These are phyloP conservation scores for Phaethornis superciliosus DNA, from an alignment of 2,113 vertebrate species.

Conservation along the genomic window DNA sequence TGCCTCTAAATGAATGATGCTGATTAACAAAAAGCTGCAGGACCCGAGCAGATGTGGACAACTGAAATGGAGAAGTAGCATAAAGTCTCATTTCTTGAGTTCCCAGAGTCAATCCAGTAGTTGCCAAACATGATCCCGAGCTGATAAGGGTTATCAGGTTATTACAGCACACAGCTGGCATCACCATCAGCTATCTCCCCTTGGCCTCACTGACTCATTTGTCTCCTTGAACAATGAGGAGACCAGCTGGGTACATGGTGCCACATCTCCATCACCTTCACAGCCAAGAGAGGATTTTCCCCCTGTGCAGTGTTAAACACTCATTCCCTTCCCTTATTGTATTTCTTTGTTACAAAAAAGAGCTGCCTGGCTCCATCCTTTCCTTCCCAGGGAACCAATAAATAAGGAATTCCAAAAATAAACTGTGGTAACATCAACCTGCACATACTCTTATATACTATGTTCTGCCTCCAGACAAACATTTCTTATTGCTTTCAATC, in stretches of 20 bases:
- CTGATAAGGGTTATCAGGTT: neutral
- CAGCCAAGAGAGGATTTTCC: neutral
- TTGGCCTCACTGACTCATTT: neutral
- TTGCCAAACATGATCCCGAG: neutral
- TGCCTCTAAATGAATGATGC: neutral
- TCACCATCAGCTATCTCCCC: neutral
- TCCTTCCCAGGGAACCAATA: neutral
- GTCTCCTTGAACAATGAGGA: neutral
- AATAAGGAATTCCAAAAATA: conserved; percentile 10
- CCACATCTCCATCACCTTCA: neutral
- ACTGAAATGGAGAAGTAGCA: neutral
- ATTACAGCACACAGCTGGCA: neutral
- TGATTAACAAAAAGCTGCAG: neutral
- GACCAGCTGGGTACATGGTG: neutral
- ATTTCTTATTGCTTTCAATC: neutral
- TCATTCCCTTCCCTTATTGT: neutral
- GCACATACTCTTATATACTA: neutral
- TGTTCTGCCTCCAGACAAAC: neutral
- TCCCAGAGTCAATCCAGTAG: neutral
- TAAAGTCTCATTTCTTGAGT: neutral
- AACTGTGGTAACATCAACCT: neutral
- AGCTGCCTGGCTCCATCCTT: neutral
- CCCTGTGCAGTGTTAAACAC: neutral
- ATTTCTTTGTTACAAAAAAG: neutral
- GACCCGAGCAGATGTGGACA: neutral